Conservation (phyloP, 2,113 vertebrate genomes). For the Glareola pratincola region DNA sequence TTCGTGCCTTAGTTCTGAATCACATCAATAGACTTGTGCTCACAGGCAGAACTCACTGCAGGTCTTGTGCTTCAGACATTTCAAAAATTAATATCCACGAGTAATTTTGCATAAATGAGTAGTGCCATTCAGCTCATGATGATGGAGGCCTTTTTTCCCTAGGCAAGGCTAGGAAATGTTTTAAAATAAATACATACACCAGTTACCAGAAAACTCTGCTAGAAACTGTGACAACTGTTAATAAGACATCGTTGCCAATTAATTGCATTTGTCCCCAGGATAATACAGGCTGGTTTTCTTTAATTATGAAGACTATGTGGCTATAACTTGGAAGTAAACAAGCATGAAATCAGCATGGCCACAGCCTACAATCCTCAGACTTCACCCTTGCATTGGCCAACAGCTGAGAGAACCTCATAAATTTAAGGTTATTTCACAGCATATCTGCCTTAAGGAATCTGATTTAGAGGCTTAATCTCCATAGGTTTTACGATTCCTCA, state of each 20-base stretch:
- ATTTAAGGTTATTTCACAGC: not conserved
- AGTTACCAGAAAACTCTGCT: not conserved
- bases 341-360: not conserved
- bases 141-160: not conserved
- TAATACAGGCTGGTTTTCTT: not conserved
- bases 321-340: not conserved
- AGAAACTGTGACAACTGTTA: not conserved
- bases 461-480: conserved; percentile 16
- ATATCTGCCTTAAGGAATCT: not conserved
- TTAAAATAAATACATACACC: not conserved
- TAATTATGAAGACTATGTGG: not conserved
- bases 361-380: not conserved
- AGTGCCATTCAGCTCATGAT: not conserved
- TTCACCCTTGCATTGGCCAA: not conserved
- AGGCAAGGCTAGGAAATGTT: not conserved
- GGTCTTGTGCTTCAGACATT: not conserved
- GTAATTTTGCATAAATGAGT: not conserved
- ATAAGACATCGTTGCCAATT: not conserved
- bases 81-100: not conserved
- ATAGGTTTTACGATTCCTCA: not conserved
- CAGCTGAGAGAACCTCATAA: not conserved
- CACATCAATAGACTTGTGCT: not conserved
- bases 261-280: not conserved
- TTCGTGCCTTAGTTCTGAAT: not conserved
- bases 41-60: not conserved